Conservation (phyloP, 2,888 invertebrate genomes). For the Drosophila subquinaria region DNA sequence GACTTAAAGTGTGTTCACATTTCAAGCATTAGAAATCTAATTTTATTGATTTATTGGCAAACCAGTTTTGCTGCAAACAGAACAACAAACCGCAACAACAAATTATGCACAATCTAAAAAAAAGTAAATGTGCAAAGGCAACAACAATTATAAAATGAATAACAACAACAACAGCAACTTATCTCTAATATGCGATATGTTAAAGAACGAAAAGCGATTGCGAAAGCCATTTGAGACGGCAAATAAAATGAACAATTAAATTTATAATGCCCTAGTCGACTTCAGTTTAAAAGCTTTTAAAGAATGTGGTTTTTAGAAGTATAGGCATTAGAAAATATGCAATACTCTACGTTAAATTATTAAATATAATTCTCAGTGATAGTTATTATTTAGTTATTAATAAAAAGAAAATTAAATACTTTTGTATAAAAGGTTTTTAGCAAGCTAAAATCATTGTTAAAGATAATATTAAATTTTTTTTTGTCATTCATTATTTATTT, state of each 20-base stretch:
- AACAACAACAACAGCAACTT: constrained; percentile 3
- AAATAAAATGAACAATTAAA: background rate
- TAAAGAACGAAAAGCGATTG: background rate
- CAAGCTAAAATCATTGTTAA: too few relatives aligned
- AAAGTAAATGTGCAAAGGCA: background rate
- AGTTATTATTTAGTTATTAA: too few relatives aligned
- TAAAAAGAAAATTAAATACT: too few relatives aligned
- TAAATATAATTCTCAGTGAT: background rate
- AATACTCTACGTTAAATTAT: background rate
- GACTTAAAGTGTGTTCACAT: constrained; percentile 2
- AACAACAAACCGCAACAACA: constrained; percentile 14
- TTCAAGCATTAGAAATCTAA: constrained; percentile 39
- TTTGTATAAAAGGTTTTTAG: too few relatives aligned
- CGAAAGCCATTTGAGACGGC: background rate
- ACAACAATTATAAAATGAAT: background rate
- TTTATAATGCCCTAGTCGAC: background rate
- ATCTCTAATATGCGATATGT: background rate
- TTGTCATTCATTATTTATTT: too few relatives aligned
- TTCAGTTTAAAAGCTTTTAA: constrained; percentile 17
- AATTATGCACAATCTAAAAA: background rate
- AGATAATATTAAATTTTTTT: background rate
- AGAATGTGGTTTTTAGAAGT: background rate
- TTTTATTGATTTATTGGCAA: constrained; percentile 55
- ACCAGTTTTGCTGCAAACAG: constrained; percentile 13
- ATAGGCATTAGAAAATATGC: background rate